Conservation (phyloP, 2,888 invertebrate genomes). For the Rhogogaster chlorosoma region DNA sequence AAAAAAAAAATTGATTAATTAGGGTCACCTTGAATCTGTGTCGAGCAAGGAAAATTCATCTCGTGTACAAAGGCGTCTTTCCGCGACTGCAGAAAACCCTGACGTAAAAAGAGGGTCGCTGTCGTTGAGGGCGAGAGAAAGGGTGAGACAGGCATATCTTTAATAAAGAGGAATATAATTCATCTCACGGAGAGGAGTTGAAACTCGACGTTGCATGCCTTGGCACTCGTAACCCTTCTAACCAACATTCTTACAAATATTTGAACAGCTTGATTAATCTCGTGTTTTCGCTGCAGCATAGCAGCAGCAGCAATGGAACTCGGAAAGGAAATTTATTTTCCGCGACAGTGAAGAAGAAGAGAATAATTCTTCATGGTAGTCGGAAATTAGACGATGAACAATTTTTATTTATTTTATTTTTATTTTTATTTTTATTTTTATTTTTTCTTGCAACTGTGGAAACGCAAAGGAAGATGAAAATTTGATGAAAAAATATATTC, state of each 20-base stretch:
- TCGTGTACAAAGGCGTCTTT: conserved; percentile 4
- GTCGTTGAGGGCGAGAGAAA: background rate
- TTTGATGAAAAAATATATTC: background rate
- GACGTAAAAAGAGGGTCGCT: conserved; percentile 30
- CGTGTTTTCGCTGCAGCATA: background rate
- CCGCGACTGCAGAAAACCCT: background rate
- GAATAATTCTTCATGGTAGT: background rate
- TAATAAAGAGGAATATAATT: conserved; percentile 42
- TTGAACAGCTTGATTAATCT: conserved; percentile 34
- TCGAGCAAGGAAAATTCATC: conserved; percentile 20
- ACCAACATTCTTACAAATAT: conserved; percentile 36
- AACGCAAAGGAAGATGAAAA: background rate
- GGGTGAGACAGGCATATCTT: conserved; percentile 33
- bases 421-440: background rate
- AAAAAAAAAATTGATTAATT: conserved; percentile 37
- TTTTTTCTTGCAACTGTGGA: background rate
- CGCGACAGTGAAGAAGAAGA: background rate
- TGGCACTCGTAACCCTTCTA: conserved; percentile 12
- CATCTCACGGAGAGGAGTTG: conserved; percentile 16
- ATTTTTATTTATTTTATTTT: background rate
- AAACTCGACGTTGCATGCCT: conserved; percentile 12
- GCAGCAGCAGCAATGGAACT: background rate
- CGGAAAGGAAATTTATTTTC: background rate
- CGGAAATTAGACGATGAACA: background rate
- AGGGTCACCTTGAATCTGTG: conserved; percentile 31